A percentile compares a stretch with the other conserved stretches of the same genome.
These are phyloP conservation scores for Pampusana beccarii DNA, from an alignment of 2,113 vertebrate species.

Conservation along the genomic window DNA sequence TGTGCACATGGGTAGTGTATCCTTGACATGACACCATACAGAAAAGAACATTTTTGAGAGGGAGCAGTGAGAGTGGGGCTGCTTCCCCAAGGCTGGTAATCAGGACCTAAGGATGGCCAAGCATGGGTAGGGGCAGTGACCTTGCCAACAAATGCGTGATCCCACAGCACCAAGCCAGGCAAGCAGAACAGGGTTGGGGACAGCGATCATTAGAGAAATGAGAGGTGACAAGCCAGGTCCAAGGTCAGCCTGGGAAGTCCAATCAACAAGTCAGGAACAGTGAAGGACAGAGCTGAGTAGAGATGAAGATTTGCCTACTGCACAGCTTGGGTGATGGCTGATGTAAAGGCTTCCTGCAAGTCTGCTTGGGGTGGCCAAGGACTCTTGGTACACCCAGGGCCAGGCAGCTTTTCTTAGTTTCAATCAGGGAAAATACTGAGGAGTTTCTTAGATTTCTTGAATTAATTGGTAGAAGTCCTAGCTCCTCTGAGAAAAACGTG, in stretches of 20 bases:
- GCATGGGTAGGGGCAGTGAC: rapidly evolving
- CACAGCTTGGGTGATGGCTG: background rate
- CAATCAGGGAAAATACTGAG: background rate
- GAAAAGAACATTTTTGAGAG: background rate
- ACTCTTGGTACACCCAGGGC: background rate
- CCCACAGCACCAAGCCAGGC: background rate
- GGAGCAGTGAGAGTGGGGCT: background rate
- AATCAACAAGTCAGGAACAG: background rate
- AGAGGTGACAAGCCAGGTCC: background rate
- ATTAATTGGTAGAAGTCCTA: background rate
- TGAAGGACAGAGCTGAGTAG: background rate
- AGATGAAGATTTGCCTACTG: background rate
- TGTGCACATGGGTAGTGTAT: background rate
- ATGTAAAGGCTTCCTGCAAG: rapidly evolving
- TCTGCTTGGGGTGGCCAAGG: background rate
- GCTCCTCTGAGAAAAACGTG: background rate
- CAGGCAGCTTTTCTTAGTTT: background rate
- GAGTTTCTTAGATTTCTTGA: background rate
- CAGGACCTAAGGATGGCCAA: background rate
- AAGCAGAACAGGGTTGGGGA: background rate
- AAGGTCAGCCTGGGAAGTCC: background rate
- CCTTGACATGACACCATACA: slow-evolving; percentile 13
- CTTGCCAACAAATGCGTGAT: too few species aligned
- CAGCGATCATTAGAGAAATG: background rate
- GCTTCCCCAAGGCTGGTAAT: background rate